Conservation (phyloP, 2,888 invertebrate species). For the Eupeodes latifasciatus region DNA sequence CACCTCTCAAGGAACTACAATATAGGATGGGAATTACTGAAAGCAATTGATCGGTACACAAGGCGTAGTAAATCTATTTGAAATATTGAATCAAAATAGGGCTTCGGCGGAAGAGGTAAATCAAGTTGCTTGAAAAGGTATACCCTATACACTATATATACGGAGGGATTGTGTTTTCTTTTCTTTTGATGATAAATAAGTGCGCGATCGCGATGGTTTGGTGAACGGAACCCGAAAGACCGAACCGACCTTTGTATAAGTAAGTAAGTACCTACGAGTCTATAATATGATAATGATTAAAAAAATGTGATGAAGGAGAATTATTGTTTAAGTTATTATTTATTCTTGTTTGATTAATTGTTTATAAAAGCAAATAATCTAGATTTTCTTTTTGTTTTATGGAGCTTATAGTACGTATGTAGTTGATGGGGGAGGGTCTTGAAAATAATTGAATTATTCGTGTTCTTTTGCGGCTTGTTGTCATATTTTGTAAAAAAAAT, state of each 20-base stretch:
- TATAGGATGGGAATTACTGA: slow-evolving; percentile 65
- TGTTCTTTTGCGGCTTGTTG: not conserved
- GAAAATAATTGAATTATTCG: not conserved
- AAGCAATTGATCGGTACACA: slow-evolving; percentile 67
- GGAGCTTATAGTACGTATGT: not conserved
- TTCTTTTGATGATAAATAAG: slow-evolving; percentile 19
- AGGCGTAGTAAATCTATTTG: slow-evolving; percentile 69
- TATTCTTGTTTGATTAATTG: slow-evolving; percentile 41
- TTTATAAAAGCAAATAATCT: slow-evolving; percentile 4
- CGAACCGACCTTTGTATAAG: not conserved
- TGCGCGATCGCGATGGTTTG: slow-evolving; percentile 15
- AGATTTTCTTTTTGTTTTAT: not conserved
- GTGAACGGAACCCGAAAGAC: not conserved
- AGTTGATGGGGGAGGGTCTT: not conserved
- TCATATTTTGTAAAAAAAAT: not conserved
- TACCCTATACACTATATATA: too few species aligned
- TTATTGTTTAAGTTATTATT: slow-evolving; percentile 32
- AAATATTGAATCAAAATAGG: slow-evolving; percentile 74
- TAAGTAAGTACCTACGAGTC: not conserved
- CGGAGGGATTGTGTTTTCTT: slow-evolving; percentile 21
- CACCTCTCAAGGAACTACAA: slow-evolving; percentile 42
- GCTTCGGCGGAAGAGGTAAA: slow-evolving; percentile 65
- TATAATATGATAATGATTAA: slow-evolving; percentile 23
- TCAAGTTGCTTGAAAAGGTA: slow-evolving; percentile 19
- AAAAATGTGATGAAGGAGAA: slow-evolving; percentile 42